These are phyloP conservation scores for Chrysopilus asiliformis DNA, from an alignment of 2,888 invertebrate genomes.

Conservation along the genomic window DNA sequence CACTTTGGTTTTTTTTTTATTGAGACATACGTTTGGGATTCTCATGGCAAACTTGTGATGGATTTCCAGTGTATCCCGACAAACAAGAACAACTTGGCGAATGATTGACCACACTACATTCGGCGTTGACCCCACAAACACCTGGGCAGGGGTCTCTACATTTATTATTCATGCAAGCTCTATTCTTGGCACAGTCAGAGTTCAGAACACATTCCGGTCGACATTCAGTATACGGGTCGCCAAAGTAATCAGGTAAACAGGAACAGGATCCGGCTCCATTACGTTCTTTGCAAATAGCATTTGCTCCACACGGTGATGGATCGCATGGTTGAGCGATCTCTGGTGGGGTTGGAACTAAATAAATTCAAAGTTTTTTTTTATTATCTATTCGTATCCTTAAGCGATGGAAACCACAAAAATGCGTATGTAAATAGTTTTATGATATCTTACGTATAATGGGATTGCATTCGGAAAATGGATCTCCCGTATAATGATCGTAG, in stretches of 20 bases:
- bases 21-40: conserved; percentile 43
- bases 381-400: too few species aligned
- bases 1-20: background rate
- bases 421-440: background rate
- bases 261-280: conserved; percentile 73
- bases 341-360: conserved; percentile 50
- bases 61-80: conserved; percentile 66
- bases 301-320: conserved; percentile 77
- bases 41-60: conserved; percentile 44
- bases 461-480: conserved; percentile 69
- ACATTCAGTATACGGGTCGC: conserved; percentile 77
- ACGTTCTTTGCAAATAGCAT: conserved; percentile 69
- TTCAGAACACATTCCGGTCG: conserved; percentile 76
- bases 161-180: conserved; percentile 72
- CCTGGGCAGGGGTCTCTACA: conserved; percentile 73
- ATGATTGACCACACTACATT: conserved; percentile 69
- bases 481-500: conserved; percentile 63
- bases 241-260: conserved; percentile 69
- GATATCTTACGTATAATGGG: conserved; percentile 40
- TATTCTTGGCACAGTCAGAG: conserved; percentile 61
- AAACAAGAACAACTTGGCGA: conserved; percentile 68
- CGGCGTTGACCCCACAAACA: conserved; percentile 67
- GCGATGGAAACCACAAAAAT: too few species aligned
- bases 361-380: too few species aligned
- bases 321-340: conserved; percentile 60